A percentile compares a stretch with the other conserved stretches of the same genome.
Conservation (phyloP, 2,797 vertebrate species). For the Oreonectes daqikongensis region DNA sequence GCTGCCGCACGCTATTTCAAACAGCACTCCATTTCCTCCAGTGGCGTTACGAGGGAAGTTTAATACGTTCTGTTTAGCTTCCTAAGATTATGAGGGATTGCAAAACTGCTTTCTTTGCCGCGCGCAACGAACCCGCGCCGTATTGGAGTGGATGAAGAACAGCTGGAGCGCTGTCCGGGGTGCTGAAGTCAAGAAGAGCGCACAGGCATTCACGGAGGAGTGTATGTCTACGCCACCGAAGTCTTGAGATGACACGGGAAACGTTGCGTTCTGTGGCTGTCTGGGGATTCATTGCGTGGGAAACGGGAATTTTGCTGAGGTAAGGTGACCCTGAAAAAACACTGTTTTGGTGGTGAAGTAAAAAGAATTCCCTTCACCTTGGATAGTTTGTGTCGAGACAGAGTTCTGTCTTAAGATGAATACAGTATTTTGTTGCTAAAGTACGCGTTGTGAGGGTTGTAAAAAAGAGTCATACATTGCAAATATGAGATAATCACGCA, state of each 20-base stretch:
- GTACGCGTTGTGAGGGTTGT: neutral
- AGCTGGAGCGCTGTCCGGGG: conserved; percentile 63
- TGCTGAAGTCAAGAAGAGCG: conserved; percentile 60
- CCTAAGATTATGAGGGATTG: conserved; percentile 52
- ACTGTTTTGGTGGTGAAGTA: neutral
- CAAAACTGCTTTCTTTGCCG: conserved; percentile 41
- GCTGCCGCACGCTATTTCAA: conserved; percentile 33
- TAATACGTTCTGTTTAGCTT: conserved; percentile 15
- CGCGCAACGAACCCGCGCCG: conserved; percentile 37
- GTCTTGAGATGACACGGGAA: conserved; percentile 60
- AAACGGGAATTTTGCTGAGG: conserved; percentile 64
- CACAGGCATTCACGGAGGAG: conserved; percentile 41
- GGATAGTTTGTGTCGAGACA: neutral
- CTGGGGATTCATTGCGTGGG: conserved; percentile 62
- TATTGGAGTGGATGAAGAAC: conserved; percentile 45
- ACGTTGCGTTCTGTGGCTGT: conserved; percentile 56
- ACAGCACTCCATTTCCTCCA: neutral
- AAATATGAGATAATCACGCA: neutral
- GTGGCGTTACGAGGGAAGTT: neutral
- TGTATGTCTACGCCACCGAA: conserved; percentile 49
- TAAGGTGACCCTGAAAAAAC: conserved; percentile 45
- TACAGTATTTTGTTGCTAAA: neutral
- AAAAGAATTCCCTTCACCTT: neutral
- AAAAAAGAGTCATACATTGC: neutral
- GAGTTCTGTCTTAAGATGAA: neutral